These are phyloP conservation scores for Pyrocephalus nanus DNA, from an alignment of 2,797 vertebrate genomes.

Conservation along the genomic window DNA sequence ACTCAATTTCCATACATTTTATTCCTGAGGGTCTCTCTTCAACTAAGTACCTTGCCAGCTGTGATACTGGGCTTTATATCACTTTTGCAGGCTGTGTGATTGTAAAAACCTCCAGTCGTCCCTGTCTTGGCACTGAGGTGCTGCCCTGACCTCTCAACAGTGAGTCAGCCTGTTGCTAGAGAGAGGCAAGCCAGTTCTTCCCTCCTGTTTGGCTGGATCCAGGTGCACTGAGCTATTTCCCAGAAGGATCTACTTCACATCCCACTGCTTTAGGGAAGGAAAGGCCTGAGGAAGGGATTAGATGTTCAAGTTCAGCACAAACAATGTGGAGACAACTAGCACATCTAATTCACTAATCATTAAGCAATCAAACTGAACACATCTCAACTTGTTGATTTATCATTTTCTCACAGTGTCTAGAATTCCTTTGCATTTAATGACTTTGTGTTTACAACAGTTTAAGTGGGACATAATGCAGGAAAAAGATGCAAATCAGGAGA, in stretches of 20 bases:
- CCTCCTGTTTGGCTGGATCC: background rate
- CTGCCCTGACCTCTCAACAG: rapidly evolving
- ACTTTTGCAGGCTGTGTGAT: background rate
- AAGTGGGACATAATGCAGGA: background rate
- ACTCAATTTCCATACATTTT: background rate
- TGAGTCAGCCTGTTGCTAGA: background rate
- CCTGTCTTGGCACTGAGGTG: background rate
- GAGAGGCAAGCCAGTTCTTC: background rate
- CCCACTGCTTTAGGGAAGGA: background rate
- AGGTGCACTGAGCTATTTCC: background rate
- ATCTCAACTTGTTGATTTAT: background rate
- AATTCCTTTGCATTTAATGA: background rate
- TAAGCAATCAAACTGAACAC: background rate
- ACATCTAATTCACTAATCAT: background rate
- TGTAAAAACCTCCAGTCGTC: background rate
- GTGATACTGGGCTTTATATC: rapidly evolving
- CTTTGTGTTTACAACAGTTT: background rate
- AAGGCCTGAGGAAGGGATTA: background rate
- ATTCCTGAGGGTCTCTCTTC: background rate
- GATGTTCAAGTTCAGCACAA: background rate
- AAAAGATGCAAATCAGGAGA: background rate
- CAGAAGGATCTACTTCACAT: background rate
- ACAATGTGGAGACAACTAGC: background rate
- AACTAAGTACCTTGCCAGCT: background rate
- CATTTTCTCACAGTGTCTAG: background rate